phyloP scores from a whole-genome alignment of 2,888 invertebrate species.

The Phaonia tiefii region DNA sequence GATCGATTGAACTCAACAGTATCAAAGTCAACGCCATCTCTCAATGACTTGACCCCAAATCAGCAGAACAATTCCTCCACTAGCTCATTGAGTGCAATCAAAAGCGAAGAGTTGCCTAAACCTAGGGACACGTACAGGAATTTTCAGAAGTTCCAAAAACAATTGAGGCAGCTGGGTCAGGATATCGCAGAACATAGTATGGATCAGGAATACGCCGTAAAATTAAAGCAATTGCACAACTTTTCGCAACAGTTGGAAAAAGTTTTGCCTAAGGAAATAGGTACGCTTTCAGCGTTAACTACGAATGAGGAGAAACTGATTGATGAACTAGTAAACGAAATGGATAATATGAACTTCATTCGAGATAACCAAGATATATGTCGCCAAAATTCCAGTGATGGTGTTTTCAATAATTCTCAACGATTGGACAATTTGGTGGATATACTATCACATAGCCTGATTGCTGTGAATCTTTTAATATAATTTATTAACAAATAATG shows the following conservation, averaged over 20 bases:
- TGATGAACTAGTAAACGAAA: constrained; percentile 69
- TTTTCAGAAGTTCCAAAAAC: constrained; percentile 73
- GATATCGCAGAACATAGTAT: constrained; percentile 66
- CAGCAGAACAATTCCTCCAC: constrained; percentile 53
- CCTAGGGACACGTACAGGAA: constrained; percentile 71
- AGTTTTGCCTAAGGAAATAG: constrained; percentile 69
- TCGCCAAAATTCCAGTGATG: constrained; percentile 37
- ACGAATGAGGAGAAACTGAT: constrained; percentile 70
- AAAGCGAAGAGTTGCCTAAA: constrained; percentile 67
- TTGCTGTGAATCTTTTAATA: constrained; percentile 72
- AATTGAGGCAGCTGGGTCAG: constrained; percentile 68
- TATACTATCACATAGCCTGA: constrained; percentile 73
- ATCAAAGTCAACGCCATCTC: constrained; percentile 55
- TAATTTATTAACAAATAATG: constrained; percentile 44
- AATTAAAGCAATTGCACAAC: constrained; percentile 70
- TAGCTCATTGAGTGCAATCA: constrained; percentile 59
- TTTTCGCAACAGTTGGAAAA: constrained; percentile 76
- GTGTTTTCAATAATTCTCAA: constrained; percentile 23
- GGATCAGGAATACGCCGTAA: constrained; percentile 69
- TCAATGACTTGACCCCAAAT: constrained; percentile 40
- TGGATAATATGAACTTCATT: constrained; percentile 74
- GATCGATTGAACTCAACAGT: constrained; percentile 71
- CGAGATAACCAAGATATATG: constrained; percentile 70
- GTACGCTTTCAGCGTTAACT: constrained; percentile 70
- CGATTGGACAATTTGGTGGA: constrained; percentile 74